Base-by-base conservation (phyloP, 2,797 vertebrate species). In the Acestrorhynchus altus region DNA sequence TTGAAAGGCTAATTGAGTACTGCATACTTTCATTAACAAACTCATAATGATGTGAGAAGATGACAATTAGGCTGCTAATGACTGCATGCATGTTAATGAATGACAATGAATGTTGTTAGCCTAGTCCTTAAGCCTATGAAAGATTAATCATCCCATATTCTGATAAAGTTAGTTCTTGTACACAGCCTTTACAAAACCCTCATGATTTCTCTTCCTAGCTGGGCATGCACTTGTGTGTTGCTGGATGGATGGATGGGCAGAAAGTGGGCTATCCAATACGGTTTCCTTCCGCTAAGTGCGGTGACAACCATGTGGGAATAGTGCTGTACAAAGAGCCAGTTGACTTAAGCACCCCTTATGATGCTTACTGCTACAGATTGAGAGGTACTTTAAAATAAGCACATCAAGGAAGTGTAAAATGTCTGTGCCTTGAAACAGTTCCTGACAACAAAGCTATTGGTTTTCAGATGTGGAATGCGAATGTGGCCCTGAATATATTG, bases 331-430 rank as follows among this genome's bases (percentile, higher is more conserved):
- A 94, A 20, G 79, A 84, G 0, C 93, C 94, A 0, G 86, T 87
- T 67, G 94, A 96, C 76, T 81, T 85, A 80, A 95, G 88, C 0
- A 94, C 92, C 88, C 87, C 26, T 7, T 99, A 96, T 83, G 97
- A 99, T 1, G 94, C 96, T 0, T 99, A 95, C 89, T 99, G 98
- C 91, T 98, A 95, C 90, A 92, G 94, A 0, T 81, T 91, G 67
- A 90, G 83, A 92, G 98, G 98, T 98, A 87, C 76, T 28, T 8
- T 4, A 35, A 31, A 26, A 52, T 35, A 42, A 9, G 12, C 20
- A 24, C 20, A 24, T 61, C 0, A 0, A 72, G 31, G 20, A 16
- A 18, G 42, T 13, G 8, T 35, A 6, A 10, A 3, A 24, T 69
- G 1, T 11, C 18, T 77, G 16, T 20, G 20, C 22, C 2, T 64